A percentile compares a stretch with the other conserved stretches of the same genome.
Conservation (phyloP, 2,113 vertebrate genomes). For the Centropus unirufus region DNA sequence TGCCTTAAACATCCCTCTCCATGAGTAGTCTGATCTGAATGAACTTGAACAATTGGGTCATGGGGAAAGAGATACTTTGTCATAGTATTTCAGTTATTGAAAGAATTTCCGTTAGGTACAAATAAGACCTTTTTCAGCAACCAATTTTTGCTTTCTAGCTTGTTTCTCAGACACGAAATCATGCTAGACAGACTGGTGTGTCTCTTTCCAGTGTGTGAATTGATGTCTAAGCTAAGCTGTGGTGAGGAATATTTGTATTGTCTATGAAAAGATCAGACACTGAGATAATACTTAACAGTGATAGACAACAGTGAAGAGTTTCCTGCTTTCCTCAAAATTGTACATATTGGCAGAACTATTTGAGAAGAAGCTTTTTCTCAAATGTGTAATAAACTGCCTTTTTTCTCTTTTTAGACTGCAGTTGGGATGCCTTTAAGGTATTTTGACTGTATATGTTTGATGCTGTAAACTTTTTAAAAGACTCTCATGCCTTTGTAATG, state of each 20-base stretch:
- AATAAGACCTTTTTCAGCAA: background rate
- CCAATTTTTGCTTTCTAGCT: background rate
- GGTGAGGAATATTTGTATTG: constrained; percentile 44
- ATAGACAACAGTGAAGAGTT: constrained; percentile 19
- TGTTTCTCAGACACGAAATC: constrained; percentile 10
- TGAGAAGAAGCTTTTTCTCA: constrained; percentile 21
- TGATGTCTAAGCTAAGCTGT: constrained; percentile 44
- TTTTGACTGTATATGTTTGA: constrained; percentile 27
- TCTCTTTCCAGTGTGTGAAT: constrained; percentile 35
- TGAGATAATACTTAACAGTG: background rate
- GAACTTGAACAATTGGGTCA: background rate
- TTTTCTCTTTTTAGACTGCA: constrained; percentile 42
- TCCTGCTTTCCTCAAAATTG: constrained; percentile 31
- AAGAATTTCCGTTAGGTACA: background rate
- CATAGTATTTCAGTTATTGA: background rate
- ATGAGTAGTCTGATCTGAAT: background rate
- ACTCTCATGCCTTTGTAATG: constrained; percentile 41
- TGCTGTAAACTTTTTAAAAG: constrained; percentile 49
- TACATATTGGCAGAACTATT: constrained; percentile 26
- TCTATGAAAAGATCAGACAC: constrained; percentile 11
- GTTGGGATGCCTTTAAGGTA: constrained; percentile 21
- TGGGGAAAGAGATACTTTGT: background rate
- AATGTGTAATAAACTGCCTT: background rate
- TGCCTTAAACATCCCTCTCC: background rate
- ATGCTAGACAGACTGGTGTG: background rate